Conservation (phyloP, 1,140 invertebrate species). For the Aphidius ervi region DNA sequence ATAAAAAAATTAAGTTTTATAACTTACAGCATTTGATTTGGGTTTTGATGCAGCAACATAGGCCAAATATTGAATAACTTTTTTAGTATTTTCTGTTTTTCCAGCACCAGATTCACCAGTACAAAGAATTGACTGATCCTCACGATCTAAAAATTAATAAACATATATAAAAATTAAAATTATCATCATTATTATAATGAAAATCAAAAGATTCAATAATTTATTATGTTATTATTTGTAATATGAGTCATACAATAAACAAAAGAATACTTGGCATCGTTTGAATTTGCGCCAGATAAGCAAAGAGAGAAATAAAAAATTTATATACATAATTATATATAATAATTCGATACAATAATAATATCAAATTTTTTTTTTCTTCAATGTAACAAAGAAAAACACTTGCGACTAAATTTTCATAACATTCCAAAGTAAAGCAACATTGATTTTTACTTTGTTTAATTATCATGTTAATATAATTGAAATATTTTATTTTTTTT, state of each 20-base stretch:
- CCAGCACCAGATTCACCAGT: conserved; percentile 99
- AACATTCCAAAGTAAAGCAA: not conserved
- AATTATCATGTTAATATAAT: not conserved
- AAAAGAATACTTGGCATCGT: too few relatives aligned
- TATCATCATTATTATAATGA: not conserved
- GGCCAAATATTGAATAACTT: conserved; percentile 99
- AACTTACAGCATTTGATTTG: conserved; percentile 84
- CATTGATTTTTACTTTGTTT: conserved; percentile 8
- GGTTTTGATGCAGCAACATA: conserved; percentile 96
- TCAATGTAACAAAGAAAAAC: too few relatives aligned
- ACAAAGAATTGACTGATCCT: conserved; percentile 99
- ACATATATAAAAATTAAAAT: too few relatives aligned
- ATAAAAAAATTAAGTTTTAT: not conserved
- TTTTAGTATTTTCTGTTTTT: conserved; percentile 99
- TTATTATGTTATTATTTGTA: too few relatives aligned
- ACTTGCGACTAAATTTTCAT: not conserved
- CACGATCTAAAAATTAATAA: conserved; percentile 72
- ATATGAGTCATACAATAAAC: too few relatives aligned
- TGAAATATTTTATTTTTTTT: not conserved
- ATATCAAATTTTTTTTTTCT: too few relatives aligned
- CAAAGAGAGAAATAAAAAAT: too few relatives aligned
- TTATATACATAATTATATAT: too few relatives aligned
- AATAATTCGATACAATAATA: too few relatives aligned
- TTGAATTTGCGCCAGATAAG: too few relatives aligned
- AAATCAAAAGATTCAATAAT: too few relatives aligned